phyloP scores from a whole-genome alignment of 2,113 vertebrate genomes.

The Brachyhypopomus gauderio region DNA sequence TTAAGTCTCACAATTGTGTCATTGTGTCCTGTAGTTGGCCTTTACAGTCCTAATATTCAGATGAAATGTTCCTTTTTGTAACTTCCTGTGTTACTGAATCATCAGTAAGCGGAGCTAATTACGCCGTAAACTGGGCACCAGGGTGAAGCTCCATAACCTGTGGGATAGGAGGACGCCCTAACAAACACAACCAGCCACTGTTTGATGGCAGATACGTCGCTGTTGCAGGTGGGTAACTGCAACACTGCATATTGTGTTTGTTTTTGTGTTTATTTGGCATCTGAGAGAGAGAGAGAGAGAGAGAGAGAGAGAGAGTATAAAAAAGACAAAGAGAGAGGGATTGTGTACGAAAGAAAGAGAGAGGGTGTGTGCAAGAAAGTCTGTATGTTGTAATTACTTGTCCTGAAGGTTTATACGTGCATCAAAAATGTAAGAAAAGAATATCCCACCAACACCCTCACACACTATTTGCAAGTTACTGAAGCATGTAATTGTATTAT shows the following conservation, averaged over 20 bases:
- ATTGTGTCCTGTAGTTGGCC: constrained; percentile 13
- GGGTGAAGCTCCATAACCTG: constrained; percentile 70
- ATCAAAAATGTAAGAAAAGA: constrained; percentile 1
- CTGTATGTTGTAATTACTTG: neutral
- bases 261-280: constrained; percentile 27
- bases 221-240: constrained; percentile 49
- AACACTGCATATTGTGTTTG: constrained; percentile 19
- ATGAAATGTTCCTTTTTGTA: constrained; percentile 65
- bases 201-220: constrained; percentile 52
- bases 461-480: constrained; percentile 10
- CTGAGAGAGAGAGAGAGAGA: constrained; percentile 16
- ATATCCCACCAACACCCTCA: neutral
- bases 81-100: constrained; percentile 24
- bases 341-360: neutral
- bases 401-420: constrained; percentile 17
- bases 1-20: too few relatives aligned
- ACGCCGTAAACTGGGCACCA: constrained; percentile 51
- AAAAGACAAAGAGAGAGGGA: neutral
- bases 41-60: constrained; percentile 47
- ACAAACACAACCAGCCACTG: constrained; percentile 63
- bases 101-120: constrained; percentile 42
- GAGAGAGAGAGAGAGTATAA: neutral
- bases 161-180: constrained; percentile 62
- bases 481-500: constrained; percentile 21
- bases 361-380: neutral